Evolutionary conservation across 2,888 invertebrate species (phyloP), one percentile per base, ranked within the genome.

Genomic region (Protonemura montana): DNA sequence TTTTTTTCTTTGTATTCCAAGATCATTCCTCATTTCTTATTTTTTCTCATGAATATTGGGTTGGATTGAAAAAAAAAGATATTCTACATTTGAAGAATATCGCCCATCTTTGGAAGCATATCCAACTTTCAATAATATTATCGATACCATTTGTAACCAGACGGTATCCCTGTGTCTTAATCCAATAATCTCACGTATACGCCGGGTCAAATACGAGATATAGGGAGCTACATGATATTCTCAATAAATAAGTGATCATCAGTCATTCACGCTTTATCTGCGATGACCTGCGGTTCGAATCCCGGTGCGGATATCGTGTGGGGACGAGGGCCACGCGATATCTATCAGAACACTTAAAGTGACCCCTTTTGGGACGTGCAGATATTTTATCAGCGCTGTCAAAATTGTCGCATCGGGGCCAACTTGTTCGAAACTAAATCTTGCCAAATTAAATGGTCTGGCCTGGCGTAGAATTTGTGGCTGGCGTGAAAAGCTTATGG

Each of bases 331-430:
- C 3, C 59, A 16, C 59, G 6, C 21, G 59, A 21, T 59, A 59
- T 59, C 59, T 59, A 59, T 59, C 59, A 59, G 59, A 59, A 59
- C 59, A 59, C 59, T 59, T 59, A 59, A 59, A 59, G 59, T 59
- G 59, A 59, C 59, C 59, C 13, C 59, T 59, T 2, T 10, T 59
- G 59, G 59, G 59, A 59, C 16, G 1, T n/a, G n/a, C 7, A 10
- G 59, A 59, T 59, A 59, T 59, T 59, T n/a, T 59, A 59, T 59
- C 59, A 59, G 59, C 16, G 59, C 59, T 59, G 59, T 59, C 59
- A 59, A 3, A 59, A 59, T 59, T 59, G 59, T 59, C 59, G 59
- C 13, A 16, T 59, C 59, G 59, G 59, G 59, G 16, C 59, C 7
- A 59, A 59, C 59, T 59, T 59, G 59, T 13, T 21, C 3, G 16